Evolutionary conservation across 2,888 invertebrate genomes (phyloP).

Genomic region (Acanthopleura granulata): DNA sequence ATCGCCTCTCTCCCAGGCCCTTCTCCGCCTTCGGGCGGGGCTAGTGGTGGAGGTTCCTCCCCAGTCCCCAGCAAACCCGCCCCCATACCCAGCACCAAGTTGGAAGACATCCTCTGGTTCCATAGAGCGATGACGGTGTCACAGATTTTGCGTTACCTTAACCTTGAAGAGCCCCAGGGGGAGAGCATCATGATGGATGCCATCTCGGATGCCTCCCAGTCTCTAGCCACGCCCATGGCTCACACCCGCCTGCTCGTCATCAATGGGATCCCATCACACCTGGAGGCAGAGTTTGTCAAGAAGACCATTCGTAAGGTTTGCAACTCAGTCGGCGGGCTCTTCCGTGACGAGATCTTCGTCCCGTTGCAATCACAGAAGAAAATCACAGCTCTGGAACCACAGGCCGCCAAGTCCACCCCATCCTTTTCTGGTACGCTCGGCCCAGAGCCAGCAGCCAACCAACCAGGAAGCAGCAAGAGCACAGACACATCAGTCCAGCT

Average conservation of each 20-base stretch:
- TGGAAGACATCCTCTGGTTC: constrained; percentile 66
- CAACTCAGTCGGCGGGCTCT: constrained; percentile 59
- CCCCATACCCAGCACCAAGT: constrained; percentile 30
- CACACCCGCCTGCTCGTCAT: constrained; percentile 61
- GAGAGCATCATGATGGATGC: constrained; percentile 54
- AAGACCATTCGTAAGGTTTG: constrained; percentile 54
- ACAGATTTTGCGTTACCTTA: constrained; percentile 61
- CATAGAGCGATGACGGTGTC: constrained; percentile 62
- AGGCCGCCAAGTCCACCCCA: not conserved
- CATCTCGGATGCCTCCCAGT: constrained; percentile 55
- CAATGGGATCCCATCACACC: constrained; percentile 57
- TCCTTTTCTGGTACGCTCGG: too few species aligned
- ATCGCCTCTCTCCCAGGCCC: constrained; percentile 32
- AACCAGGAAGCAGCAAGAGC: not conserved
- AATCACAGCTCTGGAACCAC: not conserved
- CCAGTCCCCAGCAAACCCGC: constrained; percentile 27
- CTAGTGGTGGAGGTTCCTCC: constrained; percentile 8
- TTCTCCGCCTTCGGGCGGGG: constrained; percentile 29
- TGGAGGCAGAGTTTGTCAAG: constrained; percentile 47
- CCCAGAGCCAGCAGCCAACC: not conserved
- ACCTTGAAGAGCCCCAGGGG: constrained; percentile 58
- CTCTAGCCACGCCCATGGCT: constrained; percentile 50
- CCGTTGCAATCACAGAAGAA: constrained; percentile 37
- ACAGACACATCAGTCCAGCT: not conserved
- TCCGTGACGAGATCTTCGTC: constrained; percentile 61